Base-by-base conservation (phyloP, 1,140 invertebrate species). In the Metaphire vulgaris region DNA sequence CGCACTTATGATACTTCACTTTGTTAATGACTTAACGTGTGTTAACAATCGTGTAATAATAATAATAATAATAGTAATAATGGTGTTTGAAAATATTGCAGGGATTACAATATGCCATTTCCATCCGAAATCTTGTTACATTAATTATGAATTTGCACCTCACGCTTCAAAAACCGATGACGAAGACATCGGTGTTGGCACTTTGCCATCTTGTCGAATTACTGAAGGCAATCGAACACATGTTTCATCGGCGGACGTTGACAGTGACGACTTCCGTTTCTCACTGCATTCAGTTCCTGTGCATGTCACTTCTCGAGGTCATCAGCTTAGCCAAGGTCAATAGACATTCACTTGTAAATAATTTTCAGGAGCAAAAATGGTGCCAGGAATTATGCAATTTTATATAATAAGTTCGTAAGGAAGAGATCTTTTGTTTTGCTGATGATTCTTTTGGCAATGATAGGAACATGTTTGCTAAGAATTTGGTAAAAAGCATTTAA, bases 151-250 rank as follows among this genome's bases (percentile, higher is more conserved):
- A 94, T 87, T 86, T 95, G 64, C 93, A 96, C 84, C 89, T 91
- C 0, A 87, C 88, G 15, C 87, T 93, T 41, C 89, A 89, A 65
- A 90, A 91, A 81, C 91, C 94, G 26, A 91, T 97, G 86, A 91
- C 90, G 0, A 92, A 93, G 84, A 90, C 89, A 31, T 89, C 90
- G 56, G 90, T 94, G 1, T 87, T 92, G 64, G 88, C 89, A 26
- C 85, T 97, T 33, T 96, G 93, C 86, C 89, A 90, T 82, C 86
- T 96, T 15, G 88, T 94, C 34, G 93, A 96, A 85, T 85, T 94
- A 15, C 86, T 96, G 12, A 95, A 95, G 86, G 83, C 90, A 21
- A 89, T 95, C 79, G 89, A 92, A 83, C 89, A 89, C 76, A 89
- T 88, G 0, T 90, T 89, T 79, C 87, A 89, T 71, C 83, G 89